Percentiles rank a stretch among this genome's conserved stretches.
Evolutionary conservation across 2,113 vertebrate species (phyloP).

Genomic region (Corythaeola cristata): DNA sequence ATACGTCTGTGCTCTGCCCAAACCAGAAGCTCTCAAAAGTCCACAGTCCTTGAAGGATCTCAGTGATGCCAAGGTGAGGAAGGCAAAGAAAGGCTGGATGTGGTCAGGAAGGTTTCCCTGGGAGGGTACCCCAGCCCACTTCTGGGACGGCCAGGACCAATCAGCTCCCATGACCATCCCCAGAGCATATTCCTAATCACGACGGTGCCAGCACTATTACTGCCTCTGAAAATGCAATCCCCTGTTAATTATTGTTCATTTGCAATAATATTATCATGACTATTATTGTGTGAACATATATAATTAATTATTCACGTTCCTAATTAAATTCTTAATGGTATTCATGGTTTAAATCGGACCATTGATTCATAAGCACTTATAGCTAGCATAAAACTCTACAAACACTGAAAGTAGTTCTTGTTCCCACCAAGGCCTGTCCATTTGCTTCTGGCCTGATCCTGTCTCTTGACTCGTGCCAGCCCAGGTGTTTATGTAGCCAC

Average conservation of each 20-base stretch:
- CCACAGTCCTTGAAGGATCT: background rate
- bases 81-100: background rate
- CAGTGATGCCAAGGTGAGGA: background rate
- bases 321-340: constrained; percentile 36
- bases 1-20: background rate
- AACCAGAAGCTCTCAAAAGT: background rate
- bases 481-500: background rate
- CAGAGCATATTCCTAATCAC: background rate
- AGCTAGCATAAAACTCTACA: background rate
- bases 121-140: background rate
- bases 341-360: background rate
- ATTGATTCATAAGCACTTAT: background rate
- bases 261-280: background rate
- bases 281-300: background rate
- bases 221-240: background rate
- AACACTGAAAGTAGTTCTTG: background rate
- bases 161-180: accelerated
- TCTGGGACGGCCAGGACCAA: background rate
- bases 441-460: background rate
- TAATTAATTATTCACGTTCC: constrained; percentile 38
- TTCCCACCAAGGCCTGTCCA: background rate
- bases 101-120: background rate
- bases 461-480: background rate
- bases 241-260: constrained; percentile 14
- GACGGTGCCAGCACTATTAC: background rate